phyloP scores from a whole-genome alignment of 2,888 invertebrate genomes.

The Plebejus melissa region DNA sequence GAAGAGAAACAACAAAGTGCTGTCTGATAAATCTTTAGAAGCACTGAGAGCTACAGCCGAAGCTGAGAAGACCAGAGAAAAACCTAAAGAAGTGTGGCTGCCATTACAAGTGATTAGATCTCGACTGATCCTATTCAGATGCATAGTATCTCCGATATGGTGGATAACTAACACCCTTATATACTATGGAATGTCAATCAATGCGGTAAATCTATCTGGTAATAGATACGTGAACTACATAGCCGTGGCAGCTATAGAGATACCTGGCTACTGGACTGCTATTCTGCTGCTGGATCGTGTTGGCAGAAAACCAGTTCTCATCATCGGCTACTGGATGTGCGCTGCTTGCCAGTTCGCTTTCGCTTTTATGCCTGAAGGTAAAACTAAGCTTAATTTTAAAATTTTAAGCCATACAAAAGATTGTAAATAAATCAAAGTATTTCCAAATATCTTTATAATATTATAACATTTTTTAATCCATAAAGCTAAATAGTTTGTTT shows the following conservation, averaged over 20 bases:
- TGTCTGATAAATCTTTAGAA: constrained; percentile 76
- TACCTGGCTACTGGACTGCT: constrained; percentile 84
- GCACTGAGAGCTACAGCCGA: constrained; percentile 59
- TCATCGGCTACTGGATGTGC: constrained; percentile 80
- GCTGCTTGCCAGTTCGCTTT: constrained; percentile 80
- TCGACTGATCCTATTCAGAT: constrained; percentile 52
- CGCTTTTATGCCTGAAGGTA: constrained; percentile 78
- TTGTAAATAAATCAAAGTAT: not conserved
- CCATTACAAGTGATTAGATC: constrained; percentile 54
- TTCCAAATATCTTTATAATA: too few species aligned
- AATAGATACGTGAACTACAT: constrained; percentile 84
- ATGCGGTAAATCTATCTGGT: constrained; percentile 82
- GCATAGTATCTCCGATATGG: constrained; percentile 75
- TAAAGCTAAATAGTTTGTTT: too few species aligned
- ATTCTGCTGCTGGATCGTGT: constrained; percentile 80
- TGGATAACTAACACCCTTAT: constrained; percentile 85
- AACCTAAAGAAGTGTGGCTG: constrained; percentile 58
- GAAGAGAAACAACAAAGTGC: constrained; percentile 76
- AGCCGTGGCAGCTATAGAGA: constrained; percentile 82
- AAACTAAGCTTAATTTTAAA: not conserved
- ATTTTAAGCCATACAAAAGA: too few species aligned
- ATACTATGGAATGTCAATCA: constrained; percentile 85
- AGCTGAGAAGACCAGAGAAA: constrained; percentile 50
- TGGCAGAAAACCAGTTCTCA: constrained; percentile 82
- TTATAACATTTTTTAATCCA: too few species aligned